These are phyloP conservation scores for Drosophila melanogaster DNA, from an alignment of 1,140 invertebrate species.

Conservation along the genomic window Release_6_plus_ISO1_MT NT_033777.3:7268501-7269000, in stretches of 20 bases:
- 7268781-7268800: constrained; percentile 99
- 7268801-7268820: constrained; percentile 98
- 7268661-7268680: constrained; percentile 95
- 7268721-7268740: constrained; percentile 98
- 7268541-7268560: constrained; percentile 92
- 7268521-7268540: constrained; percentile 91
- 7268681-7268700: constrained; percentile 96
- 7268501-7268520: constrained; percentile 98
- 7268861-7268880: no score
- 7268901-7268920: no score
- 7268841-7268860: constrained; percentile 88
- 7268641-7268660: constrained; percentile 97
- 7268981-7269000: no score
- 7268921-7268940: no score
- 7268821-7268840: constrained; percentile 97
- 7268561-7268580: constrained; percentile 90
- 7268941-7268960: no score
- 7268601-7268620: constrained; percentile 95
- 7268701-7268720: constrained; percentile 98
- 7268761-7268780: constrained; percentile 99
- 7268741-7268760: constrained; percentile 98
- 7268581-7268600: constrained; percentile 93
- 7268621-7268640: constrained; percentile 95
- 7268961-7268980: no score
- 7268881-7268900: no score